phyloP scores from a whole-genome alignment of 2,888 invertebrate species.

The Ectemnius continuus region DNA sequence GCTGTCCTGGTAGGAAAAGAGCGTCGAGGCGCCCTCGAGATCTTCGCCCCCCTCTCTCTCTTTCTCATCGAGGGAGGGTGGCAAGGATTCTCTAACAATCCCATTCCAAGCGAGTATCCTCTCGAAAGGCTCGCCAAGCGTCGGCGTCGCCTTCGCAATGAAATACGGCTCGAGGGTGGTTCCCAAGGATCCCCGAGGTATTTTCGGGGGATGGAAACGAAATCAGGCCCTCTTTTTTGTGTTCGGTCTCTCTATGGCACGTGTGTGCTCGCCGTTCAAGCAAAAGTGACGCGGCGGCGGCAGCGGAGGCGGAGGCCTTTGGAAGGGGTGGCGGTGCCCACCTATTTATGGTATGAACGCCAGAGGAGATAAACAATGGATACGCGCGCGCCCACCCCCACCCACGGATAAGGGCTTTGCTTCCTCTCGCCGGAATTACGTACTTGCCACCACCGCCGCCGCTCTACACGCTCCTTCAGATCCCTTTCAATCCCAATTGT shows the following conservation, averaged over 20 bases:
- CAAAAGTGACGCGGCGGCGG: conserved; percentile 7
- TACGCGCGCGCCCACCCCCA: conserved; percentile 26
- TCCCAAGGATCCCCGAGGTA: conserved; percentile 27
- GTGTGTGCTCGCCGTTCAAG: conserved; percentile 30
- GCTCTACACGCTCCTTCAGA: no score
- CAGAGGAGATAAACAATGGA: conserved; percentile 60
- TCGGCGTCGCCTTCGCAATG: conserved; percentile 29
- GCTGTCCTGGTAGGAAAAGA: no score
- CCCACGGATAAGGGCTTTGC: conserved; percentile 45
- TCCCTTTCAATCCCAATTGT: no score
- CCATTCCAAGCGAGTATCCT: conserved; percentile 26
- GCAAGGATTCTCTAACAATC: conserved; percentile 24
- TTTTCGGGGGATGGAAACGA: conserved; percentile 38
- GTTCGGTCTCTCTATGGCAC: conserved; percentile 43
- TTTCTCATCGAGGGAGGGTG: no score
- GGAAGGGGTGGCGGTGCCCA: conserved; percentile 25
- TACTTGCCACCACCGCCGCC: no score
- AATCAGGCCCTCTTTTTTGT: conserved; percentile 39
- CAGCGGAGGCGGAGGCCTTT: no score
- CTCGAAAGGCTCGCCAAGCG: conserved; percentile 17
- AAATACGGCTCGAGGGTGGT: conserved; percentile 38
- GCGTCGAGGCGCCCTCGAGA: no score
- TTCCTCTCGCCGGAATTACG: conserved; percentile 12
- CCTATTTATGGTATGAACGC: conserved; percentile 57
- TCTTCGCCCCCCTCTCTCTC: no score